phyloP scores from a whole-genome alignment of 2,113 vertebrate genomes.

The Cranoglanis bouderius region DNA sequence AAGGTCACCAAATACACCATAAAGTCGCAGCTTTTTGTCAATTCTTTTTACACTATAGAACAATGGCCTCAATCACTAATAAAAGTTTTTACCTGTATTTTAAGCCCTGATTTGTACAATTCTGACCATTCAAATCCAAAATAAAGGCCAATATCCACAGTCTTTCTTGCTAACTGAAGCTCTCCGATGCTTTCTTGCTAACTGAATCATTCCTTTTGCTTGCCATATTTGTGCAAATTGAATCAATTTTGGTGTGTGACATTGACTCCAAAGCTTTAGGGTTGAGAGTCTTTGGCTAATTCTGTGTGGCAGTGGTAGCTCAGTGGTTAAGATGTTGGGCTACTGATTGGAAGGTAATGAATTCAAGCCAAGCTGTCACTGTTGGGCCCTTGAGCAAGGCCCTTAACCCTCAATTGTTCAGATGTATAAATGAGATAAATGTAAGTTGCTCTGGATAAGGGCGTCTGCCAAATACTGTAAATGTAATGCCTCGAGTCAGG shows the following conservation, averaged over 20 bases:
- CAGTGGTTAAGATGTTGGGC: too few species aligned
- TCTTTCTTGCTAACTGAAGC: background rate
- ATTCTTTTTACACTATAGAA: background rate
- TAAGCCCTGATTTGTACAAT: background rate
- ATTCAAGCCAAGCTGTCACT: too few species aligned
- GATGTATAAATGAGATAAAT: too few species aligned
- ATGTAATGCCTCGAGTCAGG: background rate
- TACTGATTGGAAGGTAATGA: too few species aligned
- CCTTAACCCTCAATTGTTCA: too few species aligned
- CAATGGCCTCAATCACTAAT: background rate
- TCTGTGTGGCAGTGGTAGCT: too few species aligned
- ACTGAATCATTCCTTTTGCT: background rate
- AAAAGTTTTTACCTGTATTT: background rate
- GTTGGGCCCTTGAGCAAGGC: too few species aligned
- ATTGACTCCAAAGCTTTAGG: background rate
- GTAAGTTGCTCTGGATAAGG: too few species aligned
- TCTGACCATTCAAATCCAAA: background rate
- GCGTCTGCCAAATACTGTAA: too few species aligned
- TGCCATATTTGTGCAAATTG: background rate
- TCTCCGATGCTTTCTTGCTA: background rate
- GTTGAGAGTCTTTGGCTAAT: background rate
- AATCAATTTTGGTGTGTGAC: background rate
- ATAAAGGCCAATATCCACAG: background rate
- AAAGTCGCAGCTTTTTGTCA: background rate
- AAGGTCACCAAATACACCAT: background rate